Evolutionary conservation across 2,113 vertebrate species (phyloP).

Genomic region (Gymnarchus niloticus): DNA sequence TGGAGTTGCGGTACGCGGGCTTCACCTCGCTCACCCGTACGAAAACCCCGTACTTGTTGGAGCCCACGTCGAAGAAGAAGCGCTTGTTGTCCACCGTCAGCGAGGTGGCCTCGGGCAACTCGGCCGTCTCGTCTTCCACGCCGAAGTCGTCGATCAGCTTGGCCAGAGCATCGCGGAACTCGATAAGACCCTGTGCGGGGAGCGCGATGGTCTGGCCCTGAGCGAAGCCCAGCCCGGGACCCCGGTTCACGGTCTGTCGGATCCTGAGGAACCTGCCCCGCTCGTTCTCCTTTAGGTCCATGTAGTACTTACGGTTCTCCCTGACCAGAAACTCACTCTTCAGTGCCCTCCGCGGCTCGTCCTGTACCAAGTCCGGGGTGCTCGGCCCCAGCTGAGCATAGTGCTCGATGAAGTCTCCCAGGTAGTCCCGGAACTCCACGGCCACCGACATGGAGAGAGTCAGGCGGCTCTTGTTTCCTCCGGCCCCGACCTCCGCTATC

Average conservation of each 20-base stretch:
- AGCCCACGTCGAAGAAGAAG: constrained; percentile 98
- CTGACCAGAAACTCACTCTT: constrained; percentile 98
- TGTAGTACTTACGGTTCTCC: constrained; percentile 98
- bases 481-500: constrained; percentile 90
- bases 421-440: constrained; percentile 95
- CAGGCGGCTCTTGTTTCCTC: constrained; percentile 88
- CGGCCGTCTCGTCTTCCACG: constrained; percentile 95
- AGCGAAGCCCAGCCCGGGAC: constrained; percentile 81
- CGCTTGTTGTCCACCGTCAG: constrained; percentile 98
- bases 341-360: constrained; percentile 89
- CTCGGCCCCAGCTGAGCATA: constrained; percentile 94
- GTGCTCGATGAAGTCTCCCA: constrained; percentile 98
- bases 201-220: constrained; percentile 97
- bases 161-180: constrained; percentile 94
- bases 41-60: constrained; percentile 97
- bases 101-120: constrained; percentile 97
- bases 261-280: constrained; percentile 95
- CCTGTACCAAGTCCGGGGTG: constrained; percentile 87
- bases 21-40: constrained; percentile 98
- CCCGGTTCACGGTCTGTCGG: constrained; percentile 97
- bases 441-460: constrained; percentile 94
- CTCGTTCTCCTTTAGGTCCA: constrained; percentile 99
- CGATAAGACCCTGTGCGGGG: constrained; percentile 92
- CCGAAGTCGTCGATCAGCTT: constrained; percentile 98
- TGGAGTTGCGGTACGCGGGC: constrained; percentile 97